A percentile compares a stretch with the other conserved stretches of the same genome.
These are phyloP conservation scores for Polyergus mexicanus DNA, from an alignment of 1,140 invertebrate genomes.

Conservation along the genomic window DNA sequence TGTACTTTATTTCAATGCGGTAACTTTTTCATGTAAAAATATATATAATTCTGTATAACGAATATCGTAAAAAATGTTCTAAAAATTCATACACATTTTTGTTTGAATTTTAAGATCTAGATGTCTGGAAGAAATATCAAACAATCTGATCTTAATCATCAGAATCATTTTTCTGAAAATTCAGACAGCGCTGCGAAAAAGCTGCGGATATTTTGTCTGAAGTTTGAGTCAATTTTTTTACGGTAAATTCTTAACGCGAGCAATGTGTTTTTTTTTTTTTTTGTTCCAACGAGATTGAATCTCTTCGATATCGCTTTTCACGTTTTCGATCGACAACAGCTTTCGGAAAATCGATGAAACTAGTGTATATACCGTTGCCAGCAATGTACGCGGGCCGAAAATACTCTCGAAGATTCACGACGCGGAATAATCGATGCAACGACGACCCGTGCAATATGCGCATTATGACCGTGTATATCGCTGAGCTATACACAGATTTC, in stretches of 20 bases:
- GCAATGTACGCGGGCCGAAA: conserved; percentile 5
- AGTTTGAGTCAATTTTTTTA: too few relatives aligned
- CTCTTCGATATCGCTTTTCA: background rate
- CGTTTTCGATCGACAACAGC: background rate
- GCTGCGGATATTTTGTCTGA: too few relatives aligned
- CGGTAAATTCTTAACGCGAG: background rate
- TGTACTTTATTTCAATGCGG: background rate
- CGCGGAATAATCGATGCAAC: conserved; percentile 75
- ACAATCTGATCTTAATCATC: too few relatives aligned
- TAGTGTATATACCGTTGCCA: background rate
- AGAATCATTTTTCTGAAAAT: too few relatives aligned
- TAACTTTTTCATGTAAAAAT: background rate
- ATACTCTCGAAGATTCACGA: conserved; percentile 72
- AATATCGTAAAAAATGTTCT: too few relatives aligned
- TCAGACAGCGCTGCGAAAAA: too few relatives aligned
- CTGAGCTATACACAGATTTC: conserved; percentile 75
- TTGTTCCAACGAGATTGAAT: background rate
- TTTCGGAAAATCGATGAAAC: conserved; percentile 62
- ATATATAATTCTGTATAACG: background rate
- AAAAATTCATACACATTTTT: too few relatives aligned
- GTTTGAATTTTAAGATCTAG: too few relatives aligned
- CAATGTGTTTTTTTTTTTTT: background rate
- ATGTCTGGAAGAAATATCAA: too few relatives aligned
- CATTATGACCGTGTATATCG: conserved; percentile 66
- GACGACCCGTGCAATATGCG: conserved; percentile 68